Evolutionary conservation across 2,113 vertebrate genomes (phyloP).

Genomic region (Anolis carolinensis): DNA sequence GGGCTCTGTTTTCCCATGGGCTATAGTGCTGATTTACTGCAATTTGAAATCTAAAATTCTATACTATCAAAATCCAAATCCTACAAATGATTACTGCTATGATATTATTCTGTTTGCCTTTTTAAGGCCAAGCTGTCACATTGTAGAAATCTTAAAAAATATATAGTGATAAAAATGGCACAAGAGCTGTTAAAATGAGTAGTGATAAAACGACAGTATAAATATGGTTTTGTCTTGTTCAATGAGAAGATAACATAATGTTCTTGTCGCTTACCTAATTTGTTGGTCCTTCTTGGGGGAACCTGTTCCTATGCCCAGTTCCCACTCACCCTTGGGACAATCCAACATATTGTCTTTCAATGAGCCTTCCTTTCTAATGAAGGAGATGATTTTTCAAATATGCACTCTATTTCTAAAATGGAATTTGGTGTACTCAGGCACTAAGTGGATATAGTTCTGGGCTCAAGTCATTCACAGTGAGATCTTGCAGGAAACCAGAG

Average conservation of each 20-base stretch:
- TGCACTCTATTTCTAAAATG: neutral
- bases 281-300: neutral
- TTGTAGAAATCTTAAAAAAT: neutral
- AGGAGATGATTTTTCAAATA: neutral
- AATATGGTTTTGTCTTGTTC: neutral
- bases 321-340: too few relatives aligned
- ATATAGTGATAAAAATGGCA: too few relatives aligned
- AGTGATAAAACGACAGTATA: neutral
- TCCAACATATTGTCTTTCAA: neutral
- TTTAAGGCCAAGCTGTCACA: neutral
- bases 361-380: neutral
- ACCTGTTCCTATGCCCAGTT: neutral
- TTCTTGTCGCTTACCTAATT: neutral
- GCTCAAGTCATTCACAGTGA: neutral
- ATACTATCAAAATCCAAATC: neutral
- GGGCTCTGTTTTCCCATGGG: neutral
- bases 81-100: too few relatives aligned
- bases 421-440: neutral
- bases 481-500: neutral
- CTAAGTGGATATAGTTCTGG: accelerated
- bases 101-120: neutral
- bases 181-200: neutral
- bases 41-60: neutral
- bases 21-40: neutral
- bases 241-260: neutral